Evolutionary conservation across 2,888 invertebrate species (phyloP).

Genomic region (Lissonota sp.): DNA sequence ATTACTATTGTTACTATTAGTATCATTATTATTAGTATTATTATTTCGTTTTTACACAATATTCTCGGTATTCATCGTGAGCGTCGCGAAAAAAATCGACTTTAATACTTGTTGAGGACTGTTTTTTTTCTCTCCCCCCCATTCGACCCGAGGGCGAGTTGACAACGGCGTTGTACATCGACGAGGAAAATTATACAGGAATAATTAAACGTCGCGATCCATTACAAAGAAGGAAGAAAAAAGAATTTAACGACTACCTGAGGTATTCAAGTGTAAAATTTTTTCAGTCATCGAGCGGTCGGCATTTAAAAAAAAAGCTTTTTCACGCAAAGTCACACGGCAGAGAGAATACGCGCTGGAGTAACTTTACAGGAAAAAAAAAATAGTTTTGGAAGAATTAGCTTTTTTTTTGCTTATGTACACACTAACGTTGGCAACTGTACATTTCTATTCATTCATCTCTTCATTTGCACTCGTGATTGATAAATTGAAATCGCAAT

Average conservation of each 20-base stretch:
- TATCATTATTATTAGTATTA: background rate
- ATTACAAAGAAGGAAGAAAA: conserved; percentile 24
- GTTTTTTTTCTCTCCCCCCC: background rate
- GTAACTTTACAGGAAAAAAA: conserved; percentile 42
- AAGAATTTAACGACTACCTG: conserved; percentile 51
- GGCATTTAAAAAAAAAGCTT: conserved; percentile 50
- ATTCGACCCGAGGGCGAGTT: conserved; percentile 35
- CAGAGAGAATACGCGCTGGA: conserved; percentile 53
- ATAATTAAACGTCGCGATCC: conserved; percentile 21
- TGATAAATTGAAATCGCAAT: background rate
- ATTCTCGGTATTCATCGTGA: conserved; percentile 26
- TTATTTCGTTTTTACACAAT: conserved; percentile 8
- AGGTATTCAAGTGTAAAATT: conserved; percentile 68
- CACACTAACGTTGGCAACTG: conserved; percentile 61
- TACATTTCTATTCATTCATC: conserved; percentile 61
- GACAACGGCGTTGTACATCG: conserved; percentile 11
- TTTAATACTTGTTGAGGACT: conserved; percentile 55
- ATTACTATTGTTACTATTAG: no score
- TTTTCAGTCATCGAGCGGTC: conserved; percentile 66
- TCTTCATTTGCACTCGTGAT: conserved; percentile 64
- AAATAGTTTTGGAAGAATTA: conserved; percentile 73
- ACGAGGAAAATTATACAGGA: background rate
- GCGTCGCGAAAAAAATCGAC: conserved; percentile 37
- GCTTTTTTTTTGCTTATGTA: conserved; percentile 66
- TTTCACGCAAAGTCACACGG: conserved; percentile 43